Conservation (phyloP, 2,113 vertebrate species). For the Fregetta grallaria region DNA sequence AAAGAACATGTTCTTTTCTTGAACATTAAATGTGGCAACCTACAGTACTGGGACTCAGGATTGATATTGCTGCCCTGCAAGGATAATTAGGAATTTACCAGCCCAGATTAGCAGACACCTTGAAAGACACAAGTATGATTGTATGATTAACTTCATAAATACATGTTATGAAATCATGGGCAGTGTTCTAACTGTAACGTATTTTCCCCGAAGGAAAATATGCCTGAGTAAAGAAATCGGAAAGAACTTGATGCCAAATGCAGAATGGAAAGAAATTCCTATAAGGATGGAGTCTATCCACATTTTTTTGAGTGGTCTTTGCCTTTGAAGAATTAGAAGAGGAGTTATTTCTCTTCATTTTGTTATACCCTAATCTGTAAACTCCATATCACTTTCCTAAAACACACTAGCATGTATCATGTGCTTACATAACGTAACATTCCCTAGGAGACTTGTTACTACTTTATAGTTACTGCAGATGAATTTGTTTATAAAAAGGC, state of each 20-base stretch:
- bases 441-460: not conserved
- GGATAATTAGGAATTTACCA: slow-evolving; percentile 24
- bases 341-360: not conserved
- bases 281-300: not conserved
- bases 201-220: slow-evolving; percentile 25
- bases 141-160: slow-evolving; percentile 31
- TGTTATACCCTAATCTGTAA: not conserved
- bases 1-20: not conserved
- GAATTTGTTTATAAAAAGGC: slow-evolving; percentile 17
- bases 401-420: not conserved
- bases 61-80: not conserved
- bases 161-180: not conserved
- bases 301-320: not conserved
- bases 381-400: not conserved
- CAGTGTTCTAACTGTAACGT: not conserved
- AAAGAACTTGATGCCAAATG: not conserved
- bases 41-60: not conserved
- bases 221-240: not conserved
- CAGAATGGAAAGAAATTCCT: slow-evolving; percentile 13
- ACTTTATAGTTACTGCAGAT: not conserved
- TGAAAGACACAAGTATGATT: not conserved
- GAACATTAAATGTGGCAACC: not conserved
- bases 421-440: not conserved
- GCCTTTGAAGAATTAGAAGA: not conserved
- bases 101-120: not conserved